Evolutionary conservation across 2,113 vertebrate species (phyloP), one percentile per base, ranked within the genome.

Genomic region (Sinocyclocheilus rhinocerous): DNA sequence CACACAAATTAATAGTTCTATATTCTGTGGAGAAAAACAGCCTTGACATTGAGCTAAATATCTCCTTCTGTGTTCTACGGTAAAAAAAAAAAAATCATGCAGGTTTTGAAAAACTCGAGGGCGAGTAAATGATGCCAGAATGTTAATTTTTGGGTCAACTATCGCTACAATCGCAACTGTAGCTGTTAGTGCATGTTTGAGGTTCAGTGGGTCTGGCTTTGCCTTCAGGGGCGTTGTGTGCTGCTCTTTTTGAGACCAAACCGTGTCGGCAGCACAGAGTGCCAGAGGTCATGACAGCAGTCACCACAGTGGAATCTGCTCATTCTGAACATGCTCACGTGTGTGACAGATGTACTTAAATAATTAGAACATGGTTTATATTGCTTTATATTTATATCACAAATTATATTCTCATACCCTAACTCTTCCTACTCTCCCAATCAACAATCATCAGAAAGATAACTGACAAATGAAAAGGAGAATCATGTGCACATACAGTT

Each of bases 271-370:
- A 70, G 81, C 26, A 55, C 65, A 83, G 29, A 83, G 26, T 26
- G 63, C 81, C 65, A 69, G 81, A 55, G 81, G 81, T 83, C 81
- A 83, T 33, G 81, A 36, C 81, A 83, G 81, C 24, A 83, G 81
- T 63, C 79, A 26, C 79, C 59, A 67, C 79, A 81, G n/a, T 63
- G 13, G 15, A 81, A 12, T 81, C n/a, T 67, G 79, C 59, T 81
- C n/a, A 67, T 63, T 80, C 61, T 39, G 29, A 9, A 29, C 26
- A 79, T 20, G 13, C 22, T 61, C 42, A 36, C 10, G 42, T 10
- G 42, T n/a, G 33, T 42, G 22, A 45, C 22, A 4, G 22, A 42
- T 72, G 1, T 81, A n/a, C 48, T n/a, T 26, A 22, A 81, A 48
- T 65, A 29, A 67, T 48, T 13, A 29, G 24, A 1, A 79, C 1